A percentile compares a stretch with the other conserved stretches of the same genome.
These are phyloP conservation scores for Himalopsyche anomala DNA, from an alignment of 2,888 invertebrate genomes.

Conservation along the genomic window DNA sequence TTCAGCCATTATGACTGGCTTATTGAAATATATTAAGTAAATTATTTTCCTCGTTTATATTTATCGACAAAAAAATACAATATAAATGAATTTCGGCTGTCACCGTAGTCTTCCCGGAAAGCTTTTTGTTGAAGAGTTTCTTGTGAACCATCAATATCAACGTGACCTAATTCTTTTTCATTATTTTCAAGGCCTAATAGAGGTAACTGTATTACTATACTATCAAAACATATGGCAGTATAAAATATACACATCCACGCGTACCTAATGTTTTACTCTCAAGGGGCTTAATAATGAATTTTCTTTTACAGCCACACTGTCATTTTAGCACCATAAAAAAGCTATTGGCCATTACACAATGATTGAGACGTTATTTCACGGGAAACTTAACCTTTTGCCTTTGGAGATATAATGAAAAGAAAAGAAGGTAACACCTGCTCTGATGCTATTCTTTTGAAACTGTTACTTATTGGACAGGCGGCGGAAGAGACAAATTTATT, in stretches of 20 bases:
- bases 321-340: constrained; percentile 58
- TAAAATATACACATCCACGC: neutral
- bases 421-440: constrained; percentile 27
- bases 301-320: constrained; percentile 61
- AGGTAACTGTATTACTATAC: neutral
- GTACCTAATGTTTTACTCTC: constrained; percentile 15
- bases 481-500: neutral
- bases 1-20: no score
- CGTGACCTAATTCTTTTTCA: no score
- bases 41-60: no score
- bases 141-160: no score
- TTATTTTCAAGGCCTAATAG: neutral
- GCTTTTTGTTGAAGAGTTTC: no score
- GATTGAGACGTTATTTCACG: constrained; percentile 62
- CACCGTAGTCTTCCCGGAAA: no score
- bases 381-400: constrained; percentile 39
- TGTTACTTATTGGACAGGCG: neutral
- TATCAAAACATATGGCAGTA: neutral
- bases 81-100: no score
- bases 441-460: constrained; percentile 19
- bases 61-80: no score
- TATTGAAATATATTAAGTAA: no score
- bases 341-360: constrained; percentile 60
- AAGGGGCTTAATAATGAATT: constrained; percentile 49
- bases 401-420: constrained; percentile 33